A percentile compares a stretch with the other conserved stretches of the same genome.
These are phyloP conservation scores for Crypturellus tataupa DNA, from an alignment of 2,797 vertebrate genomes.

Conservation along the genomic window DNA sequence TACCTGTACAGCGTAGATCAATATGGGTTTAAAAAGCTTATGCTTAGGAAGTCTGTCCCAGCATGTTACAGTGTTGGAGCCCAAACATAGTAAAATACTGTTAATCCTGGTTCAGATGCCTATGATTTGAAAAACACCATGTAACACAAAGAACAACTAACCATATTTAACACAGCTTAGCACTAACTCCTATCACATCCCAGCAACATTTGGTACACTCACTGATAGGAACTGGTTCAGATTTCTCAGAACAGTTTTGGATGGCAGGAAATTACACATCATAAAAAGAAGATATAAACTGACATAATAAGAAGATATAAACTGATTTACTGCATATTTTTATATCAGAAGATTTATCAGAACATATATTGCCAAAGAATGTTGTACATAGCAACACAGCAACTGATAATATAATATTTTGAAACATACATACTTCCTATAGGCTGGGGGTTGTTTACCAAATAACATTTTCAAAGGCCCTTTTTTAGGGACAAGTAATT, in stretches of 20 bases:
- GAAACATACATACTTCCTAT: constrained; percentile 46
- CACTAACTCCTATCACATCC: constrained; percentile 18
- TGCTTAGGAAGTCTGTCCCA: background rate
- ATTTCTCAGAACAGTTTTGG: background rate
- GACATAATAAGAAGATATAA: background rate
- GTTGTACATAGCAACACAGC: background rate
- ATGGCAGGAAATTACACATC: constrained; percentile 44
- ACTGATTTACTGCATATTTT: background rate
- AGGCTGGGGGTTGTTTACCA: constrained; percentile 80
- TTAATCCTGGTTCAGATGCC: background rate
- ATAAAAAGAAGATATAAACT: background rate
- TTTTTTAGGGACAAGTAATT: constrained; percentile 81
- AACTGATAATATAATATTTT: constrained; percentile 56
- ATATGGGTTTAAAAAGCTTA: background rate
- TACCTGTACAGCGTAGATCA: background rate
- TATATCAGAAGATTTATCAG: background rate
- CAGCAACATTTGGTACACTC: background rate
- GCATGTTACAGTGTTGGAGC: background rate
- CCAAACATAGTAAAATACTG: background rate
- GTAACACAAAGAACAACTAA: background rate
- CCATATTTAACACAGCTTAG: background rate
- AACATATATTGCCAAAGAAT: background rate
- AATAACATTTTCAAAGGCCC: constrained; percentile 79
- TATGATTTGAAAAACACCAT: background rate
- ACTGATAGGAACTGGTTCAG: constrained; percentile 7